Evolutionary conservation across 30 jellyfish, hydroid and myxozoan genomes (phyloP), one percentile per base, ranked within the genome.

Genomic region (Calvadosia cruxmelitensis): DNA sequence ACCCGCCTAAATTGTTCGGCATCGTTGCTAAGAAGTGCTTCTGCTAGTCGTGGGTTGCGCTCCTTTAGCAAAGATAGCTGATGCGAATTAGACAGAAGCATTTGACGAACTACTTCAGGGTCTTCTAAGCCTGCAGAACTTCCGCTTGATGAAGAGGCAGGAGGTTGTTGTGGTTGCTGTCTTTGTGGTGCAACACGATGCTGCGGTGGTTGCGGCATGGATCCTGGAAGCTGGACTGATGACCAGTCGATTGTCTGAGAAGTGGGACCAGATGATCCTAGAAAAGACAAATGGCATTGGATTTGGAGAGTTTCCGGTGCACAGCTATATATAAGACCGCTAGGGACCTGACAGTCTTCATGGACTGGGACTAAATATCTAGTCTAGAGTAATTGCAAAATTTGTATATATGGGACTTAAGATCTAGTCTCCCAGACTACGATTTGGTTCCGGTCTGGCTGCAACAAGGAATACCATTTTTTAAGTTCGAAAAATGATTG

Each of bases 181-280:
- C 15, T 20, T 5, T 42, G 7, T 42, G 20, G 15, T 5, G 57
- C 57, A 5, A 20, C 20, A 7, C 20, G 57, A 42, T 20, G 57
- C 20, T 7, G 7, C 57, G 7, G 57, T 42, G 57, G 7, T 20
- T 42, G 57, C 15, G 57, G 20, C n/a, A n/a, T n/a, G 13, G 82
- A 32, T 20, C 82, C 75, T 31, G 99, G 99, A 7, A 91, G 31
- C 52, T 73, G 83, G 2, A 91, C 93, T 31, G 95, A 66, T 2
- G 95, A 78, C 99, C 99, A 91, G 77, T 91, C 92, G 62, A 91
- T 91, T 0, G 84, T 31, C n/a, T n/a, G n/a, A n/a, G n/a, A n/a
- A n/a, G n/a, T 15, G 84, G 86, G 1, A 67, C 53, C 30, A 50
- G 5, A 70, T 27, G 35, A n/a, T n/a, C n/a, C n/a, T n/a, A n/a